Conservation (phyloP, 2,888 invertebrate species). For the Tinea pellionella region DNA sequence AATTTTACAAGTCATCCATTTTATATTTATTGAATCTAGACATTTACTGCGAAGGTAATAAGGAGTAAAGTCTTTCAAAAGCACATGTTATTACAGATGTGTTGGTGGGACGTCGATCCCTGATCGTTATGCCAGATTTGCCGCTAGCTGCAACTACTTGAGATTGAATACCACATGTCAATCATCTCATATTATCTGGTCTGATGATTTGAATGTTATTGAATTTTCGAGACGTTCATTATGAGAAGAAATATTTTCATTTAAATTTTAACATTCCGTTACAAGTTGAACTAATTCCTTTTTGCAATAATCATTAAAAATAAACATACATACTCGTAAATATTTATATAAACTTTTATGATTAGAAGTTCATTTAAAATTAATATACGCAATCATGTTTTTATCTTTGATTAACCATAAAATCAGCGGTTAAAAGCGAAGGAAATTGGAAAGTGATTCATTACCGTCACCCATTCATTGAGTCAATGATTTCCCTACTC, state of each 20-base stretch:
- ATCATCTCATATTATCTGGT: constrained; percentile 11
- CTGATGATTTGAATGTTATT: constrained; percentile 1
- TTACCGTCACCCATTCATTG: constrained; percentile 21
- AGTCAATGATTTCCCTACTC: neutral
- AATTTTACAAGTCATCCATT: neutral
- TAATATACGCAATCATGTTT: neutral
- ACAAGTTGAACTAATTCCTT: too few relatives aligned
- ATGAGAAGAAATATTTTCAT: too few relatives aligned
- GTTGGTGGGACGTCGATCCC: neutral
- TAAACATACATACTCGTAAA: too few relatives aligned
- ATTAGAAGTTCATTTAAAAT: too few relatives aligned
- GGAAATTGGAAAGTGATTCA: constrained; percentile 39
- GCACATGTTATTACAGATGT: neutral
- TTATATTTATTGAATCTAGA: neutral
- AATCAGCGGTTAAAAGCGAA: constrained; percentile 15
- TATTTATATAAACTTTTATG: too few relatives aligned
- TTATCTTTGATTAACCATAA: constrained; percentile 1
- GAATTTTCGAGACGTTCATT: neutral
- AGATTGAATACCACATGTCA: constrained; percentile 11
- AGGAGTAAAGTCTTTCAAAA: neutral
- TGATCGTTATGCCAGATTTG: constrained; percentile 3
- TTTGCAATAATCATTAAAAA: too few relatives aligned
- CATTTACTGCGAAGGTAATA: neutral
- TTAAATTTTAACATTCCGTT: too few relatives aligned
- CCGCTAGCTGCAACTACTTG: constrained; percentile 10